Evolutionary conservation across 1,140 invertebrate genomes (phyloP).

Genomic region (Mycetomoellerius zeteki): DNA sequence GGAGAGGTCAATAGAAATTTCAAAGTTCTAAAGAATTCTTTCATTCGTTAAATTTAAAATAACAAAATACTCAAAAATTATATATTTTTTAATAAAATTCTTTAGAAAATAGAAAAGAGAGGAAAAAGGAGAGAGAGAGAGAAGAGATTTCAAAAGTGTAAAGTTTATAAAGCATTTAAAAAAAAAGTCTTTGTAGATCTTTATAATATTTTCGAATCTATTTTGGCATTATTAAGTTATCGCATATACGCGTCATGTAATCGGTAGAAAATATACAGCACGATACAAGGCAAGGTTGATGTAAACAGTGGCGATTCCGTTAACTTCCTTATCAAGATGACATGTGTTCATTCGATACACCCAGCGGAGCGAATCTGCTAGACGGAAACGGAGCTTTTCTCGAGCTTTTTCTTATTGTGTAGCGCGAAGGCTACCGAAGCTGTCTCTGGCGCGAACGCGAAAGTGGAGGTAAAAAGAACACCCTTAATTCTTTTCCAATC

Average conservation of each 20-base stretch:
- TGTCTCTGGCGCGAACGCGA: constrained; percentile 35
- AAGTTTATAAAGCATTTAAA: neutral
- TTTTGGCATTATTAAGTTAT: neutral
- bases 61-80: neutral
- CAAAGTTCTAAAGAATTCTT: constrained; percentile 11
- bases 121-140: neutral
- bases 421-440: neutral
- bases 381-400: constrained; percentile 44
- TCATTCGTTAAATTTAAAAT: neutral
- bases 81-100: constrained; percentile 2
- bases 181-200: too few species aligned
- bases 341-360: constrained; percentile 56
- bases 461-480: constrained; percentile 56
- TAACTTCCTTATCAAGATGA: constrained; percentile 60
- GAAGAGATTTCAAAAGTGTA: neutral
- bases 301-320: constrained; percentile 55
- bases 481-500: constrained; percentile 69
- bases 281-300: constrained; percentile 20
- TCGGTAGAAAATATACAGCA: neutral
- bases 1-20: constrained; percentile 19
- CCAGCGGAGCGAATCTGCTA: constrained; percentile 51
- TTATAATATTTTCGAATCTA: neutral
- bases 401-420: constrained; percentile 40
- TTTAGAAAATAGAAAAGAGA: too few species aligned
- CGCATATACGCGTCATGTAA: neutral